These are phyloP conservation scores for Quadroppia sp. DNA, from an alignment of 2,888 invertebrate species.

Conservation along the genomic window DNA sequence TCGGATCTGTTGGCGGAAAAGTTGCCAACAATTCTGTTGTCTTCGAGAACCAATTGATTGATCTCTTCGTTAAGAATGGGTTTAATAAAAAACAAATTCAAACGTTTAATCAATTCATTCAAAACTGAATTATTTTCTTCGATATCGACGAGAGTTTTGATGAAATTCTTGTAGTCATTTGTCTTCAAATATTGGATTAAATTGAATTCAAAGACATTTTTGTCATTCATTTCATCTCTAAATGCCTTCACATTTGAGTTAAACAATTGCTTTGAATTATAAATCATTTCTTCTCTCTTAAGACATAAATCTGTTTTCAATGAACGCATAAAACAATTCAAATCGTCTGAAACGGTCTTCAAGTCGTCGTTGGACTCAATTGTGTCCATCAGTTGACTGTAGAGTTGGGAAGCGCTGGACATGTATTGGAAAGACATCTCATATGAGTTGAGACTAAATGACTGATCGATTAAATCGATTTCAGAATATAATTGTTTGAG, in stretches of 20 bases:
- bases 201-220: slow-evolving; percentile 26
- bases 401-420: slow-evolving; percentile 7
- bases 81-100: slow-evolving; percentile 14
- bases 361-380: slow-evolving; percentile 23
- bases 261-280: slow-evolving; percentile 21
- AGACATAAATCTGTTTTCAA: neutral
- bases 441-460: neutral
- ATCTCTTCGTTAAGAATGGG: slow-evolving; percentile 14
- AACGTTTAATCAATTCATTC: neutral
- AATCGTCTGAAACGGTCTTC: neutral
- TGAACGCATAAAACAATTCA: neutral
- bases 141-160: slow-evolving; percentile 7
- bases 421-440: slow-evolving; percentile 26
- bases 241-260: slow-evolving; percentile 27
- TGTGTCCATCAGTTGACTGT: neutral
- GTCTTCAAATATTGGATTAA: slow-evolving; percentile 20
- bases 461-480: slow-evolving; percentile 1
- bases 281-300: slow-evolving; percentile 25
- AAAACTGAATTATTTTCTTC: neutral
- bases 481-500: slow-evolving; percentile 3
- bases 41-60: slow-evolving; percentile 3
- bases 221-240: slow-evolving; percentile 14
- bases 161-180: slow-evolving; percentile 25
- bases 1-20: neutral
- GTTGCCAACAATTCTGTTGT: slow-evolving; percentile 8